Conservation (phyloP, 2,113 vertebrate genomes). For the Rhabdornis inornatus region DNA sequence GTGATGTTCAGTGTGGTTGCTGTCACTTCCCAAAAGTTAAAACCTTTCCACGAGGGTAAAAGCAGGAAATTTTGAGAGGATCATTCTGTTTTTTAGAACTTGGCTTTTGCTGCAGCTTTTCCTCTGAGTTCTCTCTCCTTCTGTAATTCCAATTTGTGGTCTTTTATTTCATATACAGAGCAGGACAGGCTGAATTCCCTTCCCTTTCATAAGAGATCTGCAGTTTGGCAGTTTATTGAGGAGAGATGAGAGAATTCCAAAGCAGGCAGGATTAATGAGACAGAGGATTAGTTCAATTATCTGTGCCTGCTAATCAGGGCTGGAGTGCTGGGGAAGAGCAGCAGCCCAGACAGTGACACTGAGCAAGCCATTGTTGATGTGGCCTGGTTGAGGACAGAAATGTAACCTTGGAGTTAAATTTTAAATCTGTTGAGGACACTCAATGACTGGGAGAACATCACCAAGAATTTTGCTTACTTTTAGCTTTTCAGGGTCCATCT, state of each 20-base stretch:
- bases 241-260: background rate
- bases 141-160: background rate
- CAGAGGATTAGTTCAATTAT: background rate
- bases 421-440: background rate
- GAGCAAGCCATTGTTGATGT: background rate
- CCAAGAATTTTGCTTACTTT: slow-evolving; percentile 77
- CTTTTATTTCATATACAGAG: background rate
- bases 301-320: background rate
- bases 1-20: rapidly evolving
- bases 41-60: background rate
- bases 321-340: background rate
- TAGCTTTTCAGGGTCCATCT: slow-evolving; percentile 97
- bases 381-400: background rate
- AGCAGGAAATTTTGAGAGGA: no score
- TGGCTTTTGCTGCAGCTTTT: background rate
- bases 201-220: background rate
- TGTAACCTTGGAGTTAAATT: background rate
- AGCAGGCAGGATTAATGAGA: background rate
- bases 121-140: background rate
- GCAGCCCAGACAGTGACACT: background rate
- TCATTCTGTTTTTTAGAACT: background rate
- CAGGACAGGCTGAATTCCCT: background rate
- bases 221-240: background rate
- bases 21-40: background rate
- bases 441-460: background rate